Evolutionary conservation across 2,888 invertebrate species (phyloP), one percentile per base, ranked within the genome.

Genomic region (Cheilosia impressa): DNA sequence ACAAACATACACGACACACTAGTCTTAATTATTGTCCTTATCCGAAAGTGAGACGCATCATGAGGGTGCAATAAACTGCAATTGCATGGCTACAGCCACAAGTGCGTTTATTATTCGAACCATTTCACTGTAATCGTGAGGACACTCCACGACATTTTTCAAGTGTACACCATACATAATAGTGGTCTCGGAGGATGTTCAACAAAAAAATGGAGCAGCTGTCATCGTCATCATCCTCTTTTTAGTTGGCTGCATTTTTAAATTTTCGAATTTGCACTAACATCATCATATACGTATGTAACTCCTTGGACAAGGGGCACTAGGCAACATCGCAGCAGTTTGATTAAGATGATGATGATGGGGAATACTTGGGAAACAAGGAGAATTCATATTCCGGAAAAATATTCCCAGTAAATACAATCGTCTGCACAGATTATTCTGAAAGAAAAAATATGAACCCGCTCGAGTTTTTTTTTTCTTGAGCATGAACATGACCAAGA

Each of bases 91-190:
- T 52, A 52, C 43, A 76, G 50, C 69, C 57, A 75, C 75, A 76
- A 81, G 81, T 81, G 81, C 63, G 65, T 69, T 58, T 65, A 50
- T 57, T 62, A 69, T 69, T 76, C 58, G 71, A 65, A 76, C 69
- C 76, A 76, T 81, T 76, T 71, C 45, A 65, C 63, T 45, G 69
- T 45, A 76, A 81, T 71, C 57, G 58, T 76, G 62, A 71, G 69
- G 58, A 76, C 58, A 43, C 72, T 73, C 73, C 4, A 57, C 31
- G 50, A 60, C 52, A 9, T 31, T 31, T 62, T 24, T 41, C 41
- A 55, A 41, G 77, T 34, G 52, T 31, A 55, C 58, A 66, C 71
- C 71, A 79, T 41, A 57, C 71, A 79, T 41, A 57, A 66, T 10
- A 53, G 60, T 55, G 47, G 31, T 75, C 68, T 75, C 68, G 9